These are phyloP conservation scores for Cheilosia vernalis DNA, from an alignment of 2,888 invertebrate species.

Conservation along the genomic window DNA sequence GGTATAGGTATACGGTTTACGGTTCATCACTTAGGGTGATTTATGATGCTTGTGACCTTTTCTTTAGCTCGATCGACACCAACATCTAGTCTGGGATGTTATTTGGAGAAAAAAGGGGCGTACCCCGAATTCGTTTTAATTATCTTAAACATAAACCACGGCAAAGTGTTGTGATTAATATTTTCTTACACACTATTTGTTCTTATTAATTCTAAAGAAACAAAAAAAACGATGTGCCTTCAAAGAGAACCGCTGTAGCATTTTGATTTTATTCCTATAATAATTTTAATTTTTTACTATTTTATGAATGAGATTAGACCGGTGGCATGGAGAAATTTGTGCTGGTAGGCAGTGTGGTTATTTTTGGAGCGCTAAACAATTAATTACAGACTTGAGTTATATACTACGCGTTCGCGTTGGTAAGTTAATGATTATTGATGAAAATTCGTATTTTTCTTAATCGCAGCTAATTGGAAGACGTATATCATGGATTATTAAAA, in stretches of 20 bases:
- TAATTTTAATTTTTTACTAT: slow-evolving; percentile 19
- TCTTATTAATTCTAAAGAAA: slow-evolving; percentile 26
- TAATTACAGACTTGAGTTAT: slow-evolving; percentile 26
- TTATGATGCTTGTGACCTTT: slow-evolving; percentile 68
- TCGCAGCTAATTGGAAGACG: slow-evolving; percentile 40
- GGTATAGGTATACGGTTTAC: background rate
- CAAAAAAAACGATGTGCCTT: background rate
- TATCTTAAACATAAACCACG: slow-evolving; percentile 9
- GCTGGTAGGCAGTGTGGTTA: background rate
- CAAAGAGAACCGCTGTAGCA: slow-evolving; percentile 10
- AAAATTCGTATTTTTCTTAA: slow-evolving; percentile 43
- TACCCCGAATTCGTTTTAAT: slow-evolving; percentile 19
- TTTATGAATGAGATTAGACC: slow-evolving; percentile 46
- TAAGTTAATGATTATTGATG: slow-evolving; percentile 38
- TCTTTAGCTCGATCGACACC: background rate
- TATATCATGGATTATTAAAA: slow-evolving; percentile 29
- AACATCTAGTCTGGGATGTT: background rate
- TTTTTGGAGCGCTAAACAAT: slow-evolving; percentile 13
- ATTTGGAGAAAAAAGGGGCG: slow-evolving; percentile 50
- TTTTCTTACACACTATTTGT: slow-evolving; percentile 40
- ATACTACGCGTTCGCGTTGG: slow-evolving; percentile 32
- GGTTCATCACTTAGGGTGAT: slow-evolving; percentile 53
- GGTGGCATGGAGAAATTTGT: slow-evolving; percentile 24
- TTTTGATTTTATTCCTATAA: background rate
- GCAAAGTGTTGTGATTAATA: slow-evolving; percentile 30